Evolutionary conservation across 2,797 vertebrate species (phyloP), one percentile per base, ranked within the genome.

Genomic region (Chanos chanos): DNA sequence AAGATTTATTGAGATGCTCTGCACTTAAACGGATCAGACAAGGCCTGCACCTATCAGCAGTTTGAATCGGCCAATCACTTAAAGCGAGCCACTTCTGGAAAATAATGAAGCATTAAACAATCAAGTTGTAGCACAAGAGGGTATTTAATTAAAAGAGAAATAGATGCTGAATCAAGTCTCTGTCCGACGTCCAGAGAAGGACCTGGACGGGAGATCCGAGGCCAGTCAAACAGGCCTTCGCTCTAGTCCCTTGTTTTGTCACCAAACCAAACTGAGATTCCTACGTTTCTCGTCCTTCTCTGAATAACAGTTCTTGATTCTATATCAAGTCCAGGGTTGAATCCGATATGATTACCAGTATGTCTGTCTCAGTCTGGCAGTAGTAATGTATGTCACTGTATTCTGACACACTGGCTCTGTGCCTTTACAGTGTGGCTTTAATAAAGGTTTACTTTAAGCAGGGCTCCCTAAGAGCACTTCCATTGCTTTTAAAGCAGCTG

Each of bases 21-120:
- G 85, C 86, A 86, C 88, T 89, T 89, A 90, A 86, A 86, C 73
- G 82, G 84, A 86, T 87, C 83, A 83, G 85, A 87, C 82, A 74
- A 70, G 77, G 73, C 64, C 73, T 86, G 86, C 85, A 77, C 83
- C 72, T 82, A 87, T 91, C 89, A 90, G 90, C 90, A 90, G 75
- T 90, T 90, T 89, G 76, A 81, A 86, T 85, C 40, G 44, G 75
- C 84, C 86, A 89, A 90, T 90, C 86, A 87, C 87, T 91, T 90
- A 89, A 89, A 88, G 79, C 76, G 1, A 73, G 54, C 73, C 74
- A 71, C 83, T 83, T 58, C 72, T 43, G 49, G 75, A 81, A 79
- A 81, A 85, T 85, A 87, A 89, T 84, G 81, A 89, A 85, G 79
- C 82, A 85, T 89, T 83, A 86, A 62, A 87, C 81, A 83, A 83